Base-by-base conservation (phyloP, 2,797 vertebrate species). In the Euphonia xanthogaster region DNA sequence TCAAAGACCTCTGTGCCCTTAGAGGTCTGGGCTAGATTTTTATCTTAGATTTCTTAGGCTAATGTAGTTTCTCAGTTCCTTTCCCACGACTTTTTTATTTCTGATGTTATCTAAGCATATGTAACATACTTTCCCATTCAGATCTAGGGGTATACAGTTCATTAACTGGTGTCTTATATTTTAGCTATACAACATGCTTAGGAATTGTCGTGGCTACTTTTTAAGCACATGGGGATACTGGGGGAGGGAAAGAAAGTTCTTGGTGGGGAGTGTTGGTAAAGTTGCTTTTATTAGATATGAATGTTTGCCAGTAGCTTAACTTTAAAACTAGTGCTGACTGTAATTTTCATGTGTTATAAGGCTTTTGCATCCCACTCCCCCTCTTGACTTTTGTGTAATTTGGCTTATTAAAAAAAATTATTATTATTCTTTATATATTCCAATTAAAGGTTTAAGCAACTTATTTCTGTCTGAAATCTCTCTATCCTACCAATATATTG, bases 51-150 rank as follows among this genome's bases (percentile, higher is more conserved):
- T 89, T 94, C 53, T 72, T 92, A 74, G 65, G 19, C 68, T 89
- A 75, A 88, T 86, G 63, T 65, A 54, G 57, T 85, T 88, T 85
- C 31, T 71, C 63, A 51, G 92, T 80, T 94, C 88, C 86, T 93
- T 97, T 97, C 94, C 94, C 96, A 97, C 93, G 96, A 86, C 96
- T 94, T 94, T 92, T 95, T 86, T 92, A 72, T 88, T 95, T 96
- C 68, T 85, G 90, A 80, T 92, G 75, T 88, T 96, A 92, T 95
- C 93, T 94, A 80, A 96, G 94, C 88, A 88, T 96, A 79, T 74
- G 40, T 73, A 57, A 80, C 80, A 95, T 96, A 91, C 35, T 96
- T 97, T 96, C 86, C 81, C 84, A 74, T 93, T 96, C 54, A 61
- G 62, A 87, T 65, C 39, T 72, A 77, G 65, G 75, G 75, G 7